Evolutionary conservation across 2,797 vertebrate genomes (phyloP).

Genomic region (Cacajao melanocephalus): DNA sequence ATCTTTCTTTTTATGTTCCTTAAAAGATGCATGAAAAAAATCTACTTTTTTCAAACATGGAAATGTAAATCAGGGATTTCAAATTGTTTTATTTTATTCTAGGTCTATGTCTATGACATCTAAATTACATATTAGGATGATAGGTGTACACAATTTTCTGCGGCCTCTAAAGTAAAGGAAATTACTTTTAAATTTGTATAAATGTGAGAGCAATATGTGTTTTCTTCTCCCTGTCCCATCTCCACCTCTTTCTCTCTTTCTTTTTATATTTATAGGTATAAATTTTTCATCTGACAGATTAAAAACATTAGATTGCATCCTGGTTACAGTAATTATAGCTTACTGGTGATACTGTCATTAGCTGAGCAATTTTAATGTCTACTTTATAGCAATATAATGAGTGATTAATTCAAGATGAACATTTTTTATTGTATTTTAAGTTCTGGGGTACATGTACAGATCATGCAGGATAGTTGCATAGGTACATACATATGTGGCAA

Average conservation of each 20-base stretch:
- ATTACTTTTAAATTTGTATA: background rate
- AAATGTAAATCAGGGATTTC: background rate
- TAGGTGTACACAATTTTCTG: background rate
- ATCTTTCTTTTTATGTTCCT: background rate
- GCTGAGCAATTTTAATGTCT: background rate
- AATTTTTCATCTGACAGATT: slow-evolving; percentile 8
- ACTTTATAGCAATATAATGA: background rate
- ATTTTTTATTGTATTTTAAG: background rate
- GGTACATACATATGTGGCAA: no score
- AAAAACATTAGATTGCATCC: background rate
- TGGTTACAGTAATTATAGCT: slow-evolving; percentile 16
- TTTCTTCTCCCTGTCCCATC: background rate
- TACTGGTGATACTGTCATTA: background rate
- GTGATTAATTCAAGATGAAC: slow-evolving; percentile 33
- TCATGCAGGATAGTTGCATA: no score
- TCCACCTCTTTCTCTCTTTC: background rate
- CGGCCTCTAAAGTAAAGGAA: background rate
- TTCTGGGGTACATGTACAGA: no score
- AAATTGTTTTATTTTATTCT: slow-evolving; percentile 49
- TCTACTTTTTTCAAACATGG: background rate
- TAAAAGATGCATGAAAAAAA: background rate
- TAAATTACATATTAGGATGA: slow-evolving; percentile 64
- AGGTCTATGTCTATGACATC: background rate
- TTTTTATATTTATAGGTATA: background rate
- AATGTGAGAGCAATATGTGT: background rate